Conservation (phyloP, 2,113 vertebrate species). For the Daboia siamensis region DNA sequence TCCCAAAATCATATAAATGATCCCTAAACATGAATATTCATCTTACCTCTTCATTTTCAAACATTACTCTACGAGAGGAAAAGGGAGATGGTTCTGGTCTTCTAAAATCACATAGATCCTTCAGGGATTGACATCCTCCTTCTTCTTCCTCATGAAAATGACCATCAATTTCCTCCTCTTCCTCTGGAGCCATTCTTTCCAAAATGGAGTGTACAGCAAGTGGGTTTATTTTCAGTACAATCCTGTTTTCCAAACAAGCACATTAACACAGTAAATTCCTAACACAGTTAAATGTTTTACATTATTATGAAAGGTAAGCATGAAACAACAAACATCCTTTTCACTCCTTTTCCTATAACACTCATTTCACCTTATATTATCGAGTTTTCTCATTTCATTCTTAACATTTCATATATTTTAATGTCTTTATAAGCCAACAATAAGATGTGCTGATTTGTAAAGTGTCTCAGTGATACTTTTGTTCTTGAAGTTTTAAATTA, state of each 20-base stretch:
- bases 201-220: constrained; percentile 93
- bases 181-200: constrained; percentile 87
- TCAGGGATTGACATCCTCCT: constrained; percentile 90
- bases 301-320: not conserved
- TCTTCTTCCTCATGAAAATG: constrained; percentile 93
- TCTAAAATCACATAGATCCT: constrained; percentile 94
- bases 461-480: not conserved
- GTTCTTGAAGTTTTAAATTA: not conserved
- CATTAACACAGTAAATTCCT: constrained; percentile 35
- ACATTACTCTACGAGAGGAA: constrained; percentile 96
- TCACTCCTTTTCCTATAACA: not conserved
- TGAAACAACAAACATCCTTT: not conserved
- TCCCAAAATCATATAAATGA: not conserved
- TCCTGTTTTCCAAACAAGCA: constrained; percentile 66
- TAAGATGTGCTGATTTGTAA: not conserved
- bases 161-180: constrained; percentile 85
- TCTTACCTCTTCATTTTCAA: constrained; percentile 95
- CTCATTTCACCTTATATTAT: not conserved
- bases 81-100: constrained; percentile 94
- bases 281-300: not conserved
- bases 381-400: not conserved
- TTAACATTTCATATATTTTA: not conserved
- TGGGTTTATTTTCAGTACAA: constrained; percentile 93
- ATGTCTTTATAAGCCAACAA: not conserved
- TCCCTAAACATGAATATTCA: not conserved